Evolutionary conservation across 1,140 invertebrate genomes (phyloP).

Genomic region (Coptotermes formosanus): DNA sequence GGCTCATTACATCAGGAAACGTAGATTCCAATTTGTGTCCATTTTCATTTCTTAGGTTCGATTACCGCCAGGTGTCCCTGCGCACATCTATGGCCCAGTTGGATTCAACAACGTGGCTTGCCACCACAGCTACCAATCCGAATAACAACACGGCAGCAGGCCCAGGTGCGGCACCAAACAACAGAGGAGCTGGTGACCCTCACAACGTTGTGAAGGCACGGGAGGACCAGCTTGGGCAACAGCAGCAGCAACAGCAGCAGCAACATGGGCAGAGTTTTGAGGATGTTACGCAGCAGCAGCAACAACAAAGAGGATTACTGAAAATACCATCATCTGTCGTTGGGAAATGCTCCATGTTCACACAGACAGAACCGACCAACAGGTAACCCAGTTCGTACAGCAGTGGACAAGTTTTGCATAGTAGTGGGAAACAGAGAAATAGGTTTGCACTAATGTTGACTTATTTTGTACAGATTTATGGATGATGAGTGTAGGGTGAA

Average conservation of each 20-base stretch:
- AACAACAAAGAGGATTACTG: constrained; percentile 37
- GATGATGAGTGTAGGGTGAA: too few species aligned
- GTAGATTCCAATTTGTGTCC: too few species aligned
- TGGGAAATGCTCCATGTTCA: constrained; percentile 51
- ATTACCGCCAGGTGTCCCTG: constrained; percentile 34
- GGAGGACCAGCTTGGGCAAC: constrained; percentile 34
- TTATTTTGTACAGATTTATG: too few species aligned
- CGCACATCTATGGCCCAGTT: constrained; percentile 49
- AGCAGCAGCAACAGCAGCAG: constrained; percentile 26
- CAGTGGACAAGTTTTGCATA: too few species aligned
- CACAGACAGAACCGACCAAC: constrained; percentile 48
- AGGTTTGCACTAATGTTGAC: too few species aligned
- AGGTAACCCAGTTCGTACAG: constrained; percentile 12
- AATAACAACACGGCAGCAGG: constrained; percentile 22
- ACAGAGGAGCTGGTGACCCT: constrained; percentile 30
- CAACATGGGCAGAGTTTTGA: constrained; percentile 27
- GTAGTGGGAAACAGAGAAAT: too few species aligned
- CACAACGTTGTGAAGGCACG: constrained; percentile 30
- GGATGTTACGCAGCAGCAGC: constrained; percentile 34
- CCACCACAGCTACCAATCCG: constrained; percentile 2
- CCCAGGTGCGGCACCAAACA: neutral
- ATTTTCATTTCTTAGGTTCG: constrained; percentile 26
- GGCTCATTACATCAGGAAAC: too few species aligned
- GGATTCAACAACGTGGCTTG: constrained; percentile 45
- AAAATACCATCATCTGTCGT: constrained; percentile 37